Percentiles rank a stretch among this genome's conserved stretches.
phyloP scores from a whole-genome alignment of 2,888 invertebrate genomes.

The Tinea pellionella region DNA sequence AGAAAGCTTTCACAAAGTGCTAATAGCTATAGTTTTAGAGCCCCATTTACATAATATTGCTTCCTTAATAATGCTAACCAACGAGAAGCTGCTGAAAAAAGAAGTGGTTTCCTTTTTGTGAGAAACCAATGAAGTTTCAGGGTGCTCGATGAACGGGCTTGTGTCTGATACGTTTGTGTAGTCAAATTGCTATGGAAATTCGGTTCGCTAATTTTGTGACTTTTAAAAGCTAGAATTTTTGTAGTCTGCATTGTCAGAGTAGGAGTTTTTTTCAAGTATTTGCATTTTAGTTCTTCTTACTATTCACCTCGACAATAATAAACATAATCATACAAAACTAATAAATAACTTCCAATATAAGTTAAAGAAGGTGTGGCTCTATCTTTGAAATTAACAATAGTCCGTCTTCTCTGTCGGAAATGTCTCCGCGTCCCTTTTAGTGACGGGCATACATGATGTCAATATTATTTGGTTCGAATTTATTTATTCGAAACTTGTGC shows the following conservation, averaged over 20 bases:
- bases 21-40: conserved; percentile 16
- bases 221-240: neutral
- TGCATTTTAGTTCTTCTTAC: no score
- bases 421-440: conserved; percentile 44
- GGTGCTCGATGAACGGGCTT: conserved; percentile 35
- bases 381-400: conserved; percentile 29
- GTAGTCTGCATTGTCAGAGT: neutral
- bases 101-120: conserved; percentile 60
- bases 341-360: neutral
- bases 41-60: conserved; percentile 61
- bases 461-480: conserved; percentile 53
- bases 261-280: no score
- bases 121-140: conserved; percentile 48
- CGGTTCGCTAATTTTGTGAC: conserved; percentile 18
- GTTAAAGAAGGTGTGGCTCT: neutral
- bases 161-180: conserved; percentile 58
- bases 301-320: neutral
- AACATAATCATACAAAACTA: neutral
- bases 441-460: conserved; percentile 27
- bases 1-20: conserved; percentile 12
- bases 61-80: conserved; percentile 53
- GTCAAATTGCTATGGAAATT: conserved; percentile 65
- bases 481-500: conserved; percentile 61
- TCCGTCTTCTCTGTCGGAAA: conserved; percentile 39
- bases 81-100: conserved; percentile 35